Percentiles rank a stretch among this genome's conserved stretches.
These are phyloP conservation scores for Tapera naevia DNA, from an alignment of 2,797 vertebrate species.

Conservation along the genomic window DNA sequence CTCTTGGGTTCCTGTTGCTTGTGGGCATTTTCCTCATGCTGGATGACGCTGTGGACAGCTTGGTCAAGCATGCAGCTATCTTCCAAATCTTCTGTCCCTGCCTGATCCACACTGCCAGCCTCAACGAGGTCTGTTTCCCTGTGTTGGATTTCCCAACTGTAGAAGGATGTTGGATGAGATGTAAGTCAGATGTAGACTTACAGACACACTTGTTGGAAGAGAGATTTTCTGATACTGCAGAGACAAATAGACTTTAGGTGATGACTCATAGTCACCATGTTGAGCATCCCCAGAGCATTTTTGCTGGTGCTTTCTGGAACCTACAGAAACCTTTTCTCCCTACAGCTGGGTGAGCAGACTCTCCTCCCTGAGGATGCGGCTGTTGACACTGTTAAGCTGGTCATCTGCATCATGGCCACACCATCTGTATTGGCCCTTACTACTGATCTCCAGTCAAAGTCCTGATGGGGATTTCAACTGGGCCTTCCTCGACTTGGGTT, in stretches of 20 bases:
- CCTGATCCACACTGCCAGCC: not conserved
- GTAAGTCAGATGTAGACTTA: not conserved
- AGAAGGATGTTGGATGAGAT: not conserved
- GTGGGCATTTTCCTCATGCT: rapidly evolving
- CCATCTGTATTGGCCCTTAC: not conserved
- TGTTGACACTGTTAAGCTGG: not conserved
- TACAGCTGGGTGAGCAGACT: not conserved
- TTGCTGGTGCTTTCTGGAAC: not conserved
- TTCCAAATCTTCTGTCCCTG: not conserved
- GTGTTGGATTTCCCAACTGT: not conserved
- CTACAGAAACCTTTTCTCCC: too few species aligned
- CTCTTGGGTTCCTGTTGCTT: not conserved
- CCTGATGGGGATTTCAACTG: not conserved
- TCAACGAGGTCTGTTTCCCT: not conserved
- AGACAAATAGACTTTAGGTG: not conserved
- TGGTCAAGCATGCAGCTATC: not conserved
- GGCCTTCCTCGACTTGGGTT: not conserved
- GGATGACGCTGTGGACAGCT: not conserved
- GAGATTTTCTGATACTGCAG: not conserved
- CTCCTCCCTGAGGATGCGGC: not conserved
- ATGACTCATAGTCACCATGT: not conserved
- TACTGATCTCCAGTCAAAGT: not conserved
- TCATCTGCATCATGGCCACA: not conserved
- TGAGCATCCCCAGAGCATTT: not conserved
- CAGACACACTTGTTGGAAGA: not conserved